Base-by-base conservation (phyloP, 1,140 invertebrate species). In the Ostrea edulis region DNA sequence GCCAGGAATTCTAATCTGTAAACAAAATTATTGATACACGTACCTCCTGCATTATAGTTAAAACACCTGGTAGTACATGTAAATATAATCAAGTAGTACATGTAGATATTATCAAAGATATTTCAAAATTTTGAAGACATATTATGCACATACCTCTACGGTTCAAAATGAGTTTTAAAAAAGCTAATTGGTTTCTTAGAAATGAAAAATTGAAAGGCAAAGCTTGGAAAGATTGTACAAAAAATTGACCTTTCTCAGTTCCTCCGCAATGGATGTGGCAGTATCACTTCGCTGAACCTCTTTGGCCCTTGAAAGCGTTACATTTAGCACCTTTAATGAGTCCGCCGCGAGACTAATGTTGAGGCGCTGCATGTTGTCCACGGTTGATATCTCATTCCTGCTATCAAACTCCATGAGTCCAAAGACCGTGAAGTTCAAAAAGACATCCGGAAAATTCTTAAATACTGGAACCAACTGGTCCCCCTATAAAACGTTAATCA, bases 401-500 rank as follows among this genome's bases (percentile, higher is more conserved):
- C 51, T 85, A 20, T 55, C 22, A 87, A 90, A 89, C 65, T 90
- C 85, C n/a, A 93, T 54, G 17, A 93, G 29, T n/a, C 91, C 90
- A 22, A 94, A 90, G 12, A 92, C 85, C 5, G 93, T 93, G 86
- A 93, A 94, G 82, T 94, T 93, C 35, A 92, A 89, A 35, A 91
- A 90, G 12, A 94, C 91, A 85, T 93, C 93, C 0, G 89, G 77
- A 86, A 90, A 93, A 17, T 53, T 82, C 22, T 68, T 68, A 65
- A 94, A 91, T 8, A 93, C 81, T 29, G 89, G 77, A 5, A 87
- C 84, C 0, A 93, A 68, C 17, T 92, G 90, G 81, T 92, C 90
- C 0, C 92, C 93, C 93, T 93, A 86, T n/a, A 68, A 77, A 55
- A 35, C 35, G 5, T 68, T 8, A 68, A n/a, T 44, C 9, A 0